These are phyloP conservation scores for Siphamia tubifer DNA, from an alignment of 2,113 vertebrate species.

Conservation along the genomic window DNA sequence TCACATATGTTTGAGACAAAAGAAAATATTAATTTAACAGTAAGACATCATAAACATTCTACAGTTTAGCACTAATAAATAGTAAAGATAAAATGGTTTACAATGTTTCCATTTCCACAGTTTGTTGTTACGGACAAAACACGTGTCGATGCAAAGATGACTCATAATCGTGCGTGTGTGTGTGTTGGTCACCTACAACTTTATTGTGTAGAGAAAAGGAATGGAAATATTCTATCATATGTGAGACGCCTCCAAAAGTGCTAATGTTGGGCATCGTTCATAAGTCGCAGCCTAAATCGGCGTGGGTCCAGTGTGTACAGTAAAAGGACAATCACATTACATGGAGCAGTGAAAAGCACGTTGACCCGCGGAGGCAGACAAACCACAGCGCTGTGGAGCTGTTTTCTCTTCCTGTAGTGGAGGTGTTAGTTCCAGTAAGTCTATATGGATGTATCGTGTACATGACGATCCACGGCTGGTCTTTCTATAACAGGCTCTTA, in stretches of 20 bases:
- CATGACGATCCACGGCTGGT: constrained; percentile 58
- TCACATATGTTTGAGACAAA: too few species aligned
- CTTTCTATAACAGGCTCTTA: constrained; percentile 59
- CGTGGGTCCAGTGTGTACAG: constrained; percentile 21
- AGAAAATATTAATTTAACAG: too few species aligned
- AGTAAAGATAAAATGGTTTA: too few species aligned
- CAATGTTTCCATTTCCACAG: too few species aligned
- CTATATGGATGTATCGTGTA: constrained; percentile 67
- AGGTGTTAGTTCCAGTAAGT: constrained; percentile 67
- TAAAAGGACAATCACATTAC: constrained; percentile 34
- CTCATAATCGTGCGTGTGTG: too few species aligned
- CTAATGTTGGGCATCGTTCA: constrained; percentile 28
- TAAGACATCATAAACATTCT: too few species aligned
- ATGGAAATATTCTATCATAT: not conserved
- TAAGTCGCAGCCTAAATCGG: constrained; percentile 7
- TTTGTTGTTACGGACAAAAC: too few species aligned
- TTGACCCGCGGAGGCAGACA: constrained; percentile 27
- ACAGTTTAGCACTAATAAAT: too few species aligned
- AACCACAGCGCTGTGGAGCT: not conserved
- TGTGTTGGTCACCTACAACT: not conserved
- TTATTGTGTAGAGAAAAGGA: not conserved
- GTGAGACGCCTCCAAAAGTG: not conserved
- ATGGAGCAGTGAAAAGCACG: constrained; percentile 7
- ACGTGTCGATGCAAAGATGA: too few species aligned
- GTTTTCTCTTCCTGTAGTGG: constrained; percentile 27